Percentiles rank a stretch among this genome's conserved stretches.
Evolutionary conservation across 2,113 vertebrate species (phyloP).

Genomic region (Trinectes maculatus): DNA sequence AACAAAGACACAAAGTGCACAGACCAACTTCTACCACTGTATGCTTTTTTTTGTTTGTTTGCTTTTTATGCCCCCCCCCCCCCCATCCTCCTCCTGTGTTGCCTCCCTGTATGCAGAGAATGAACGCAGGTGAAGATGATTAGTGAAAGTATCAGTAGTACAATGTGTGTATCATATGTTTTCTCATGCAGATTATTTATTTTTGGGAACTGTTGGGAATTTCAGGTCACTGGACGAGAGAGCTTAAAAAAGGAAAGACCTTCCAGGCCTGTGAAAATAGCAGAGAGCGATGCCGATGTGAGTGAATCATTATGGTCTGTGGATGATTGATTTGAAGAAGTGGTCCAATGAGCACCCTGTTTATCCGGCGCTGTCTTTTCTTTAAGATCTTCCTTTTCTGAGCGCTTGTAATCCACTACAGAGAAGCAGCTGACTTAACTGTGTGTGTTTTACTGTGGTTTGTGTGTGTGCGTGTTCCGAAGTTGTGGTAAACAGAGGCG

Average conservation of each 20-base stretch:
- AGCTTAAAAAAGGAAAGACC: slow-evolving; percentile 87
- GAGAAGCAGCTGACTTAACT: slow-evolving; percentile 57
- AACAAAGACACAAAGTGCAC: too few species aligned
- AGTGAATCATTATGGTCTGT: slow-evolving; percentile 76
- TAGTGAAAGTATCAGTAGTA: too few species aligned
- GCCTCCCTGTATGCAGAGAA: too few species aligned
- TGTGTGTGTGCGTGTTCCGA: slow-evolving; percentile 47
- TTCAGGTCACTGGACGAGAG: slow-evolving; percentile 92
- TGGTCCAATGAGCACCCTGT: slow-evolving; percentile 41
- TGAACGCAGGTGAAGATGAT: too few species aligned
- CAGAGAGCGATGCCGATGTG: slow-evolving; percentile 95
- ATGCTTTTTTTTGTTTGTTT: too few species aligned
- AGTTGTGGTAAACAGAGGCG: slow-evolving; percentile 74
- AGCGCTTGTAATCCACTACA: slow-evolving; percentile 60
- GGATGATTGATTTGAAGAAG: slow-evolving; percentile 39
- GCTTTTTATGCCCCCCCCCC: too few species aligned
- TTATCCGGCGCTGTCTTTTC: slow-evolving; percentile 38
- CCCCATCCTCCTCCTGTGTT: too few species aligned
- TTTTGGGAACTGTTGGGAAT: slow-evolving; percentile 60
- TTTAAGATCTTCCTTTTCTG: slow-evolving; percentile 45
- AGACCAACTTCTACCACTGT: too few species aligned
- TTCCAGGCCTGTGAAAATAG: slow-evolving; percentile 91
- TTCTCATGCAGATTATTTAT: slow-evolving; percentile 21
- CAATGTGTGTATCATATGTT: too few species aligned
- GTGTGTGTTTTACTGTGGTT: slow-evolving; percentile 54